phyloP scores from a whole-genome alignment of 30 jellyfish, hydroid and myxozoan genomes.

The Pseudorhiza aurosa region DNA sequence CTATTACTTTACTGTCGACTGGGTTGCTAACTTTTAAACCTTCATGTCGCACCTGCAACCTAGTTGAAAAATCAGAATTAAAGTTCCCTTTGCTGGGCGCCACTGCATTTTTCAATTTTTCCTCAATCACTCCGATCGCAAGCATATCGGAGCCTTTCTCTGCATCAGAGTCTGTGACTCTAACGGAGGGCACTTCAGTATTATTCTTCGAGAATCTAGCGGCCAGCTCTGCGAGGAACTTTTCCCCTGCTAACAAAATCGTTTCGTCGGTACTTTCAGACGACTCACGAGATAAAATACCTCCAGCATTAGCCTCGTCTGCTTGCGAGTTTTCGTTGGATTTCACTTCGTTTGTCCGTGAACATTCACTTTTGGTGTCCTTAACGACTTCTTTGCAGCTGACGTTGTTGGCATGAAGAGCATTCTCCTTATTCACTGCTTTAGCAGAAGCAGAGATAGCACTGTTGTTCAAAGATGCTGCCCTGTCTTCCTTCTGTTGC shows the following conservation, averaged over 20 bases:
- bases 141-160: not conserved
- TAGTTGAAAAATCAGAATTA: not conserved
- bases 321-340: not conserved
- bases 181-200: conserved; percentile 1
- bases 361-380: not conserved
- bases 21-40: not conserved
- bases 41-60: conserved; percentile 19
- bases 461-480: not conserved
- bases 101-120: not conserved
- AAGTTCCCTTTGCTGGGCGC: not conserved
- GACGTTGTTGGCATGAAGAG: not conserved
- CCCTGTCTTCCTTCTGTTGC: not conserved
- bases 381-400: not conserved
- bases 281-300: conserved; percentile 21
- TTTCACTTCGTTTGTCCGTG: not conserved
- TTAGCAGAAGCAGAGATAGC: not conserved
- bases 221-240: conserved; percentile 87
- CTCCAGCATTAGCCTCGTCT: not conserved
- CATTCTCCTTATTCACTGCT: not conserved
- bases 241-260: conserved; percentile 93
- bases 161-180: not conserved
- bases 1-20: conserved; percentile 47
- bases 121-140: not conserved
- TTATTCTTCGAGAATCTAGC: conserved; percentile 72
- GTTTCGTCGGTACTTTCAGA: conserved; percentile 79